Conservation (phyloP, 2,888 invertebrate genomes). For the Melanotus villosus region DNA sequence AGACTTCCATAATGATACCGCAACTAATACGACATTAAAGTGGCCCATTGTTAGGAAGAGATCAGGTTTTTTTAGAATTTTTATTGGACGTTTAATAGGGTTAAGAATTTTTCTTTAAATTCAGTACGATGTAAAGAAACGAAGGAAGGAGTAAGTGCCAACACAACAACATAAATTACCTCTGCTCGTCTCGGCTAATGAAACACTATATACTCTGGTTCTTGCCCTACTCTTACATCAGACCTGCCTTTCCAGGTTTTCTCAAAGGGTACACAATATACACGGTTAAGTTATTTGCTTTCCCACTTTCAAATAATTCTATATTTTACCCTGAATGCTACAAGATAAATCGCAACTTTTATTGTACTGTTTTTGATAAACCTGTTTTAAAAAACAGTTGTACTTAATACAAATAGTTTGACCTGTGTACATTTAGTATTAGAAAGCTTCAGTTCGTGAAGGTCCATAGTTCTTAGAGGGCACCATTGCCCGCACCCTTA, state of each 20-base stretch:
- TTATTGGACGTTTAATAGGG: conserved; percentile 5
- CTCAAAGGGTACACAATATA: not conserved
- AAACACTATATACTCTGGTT: conserved; percentile 28
- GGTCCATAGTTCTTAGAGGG: conserved; percentile 20
- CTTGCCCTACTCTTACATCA: conserved; percentile 7
- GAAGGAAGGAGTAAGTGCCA: conserved; percentile 18
- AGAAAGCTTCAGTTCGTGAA: conserved; percentile 11
- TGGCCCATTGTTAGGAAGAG: too few relatives aligned
- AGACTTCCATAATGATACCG: too few relatives aligned
- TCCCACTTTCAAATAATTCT: conserved; percentile 4
- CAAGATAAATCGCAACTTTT: too few relatives aligned
- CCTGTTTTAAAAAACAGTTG: too few relatives aligned
- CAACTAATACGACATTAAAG: too few relatives aligned
- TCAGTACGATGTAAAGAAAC: not conserved
- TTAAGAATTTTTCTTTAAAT: conserved; percentile 14
- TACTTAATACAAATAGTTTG: too few relatives aligned
- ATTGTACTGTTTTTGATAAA: too few relatives aligned
- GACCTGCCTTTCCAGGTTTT: conserved; percentile 1
- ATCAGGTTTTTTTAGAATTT: too few relatives aligned
- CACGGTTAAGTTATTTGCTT: conserved; percentile 11
- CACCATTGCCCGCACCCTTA: conserved; percentile 29
- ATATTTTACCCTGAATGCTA: too few relatives aligned
- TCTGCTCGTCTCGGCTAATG: conserved; percentile 31
- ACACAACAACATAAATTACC: conserved; percentile 28
- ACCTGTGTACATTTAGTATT: not conserved